Percentiles rank a stretch among this genome's conserved stretches.
phyloP scores from a whole-genome alignment of 2,113 vertebrate species.

The Microtus richardsoni region DNA sequence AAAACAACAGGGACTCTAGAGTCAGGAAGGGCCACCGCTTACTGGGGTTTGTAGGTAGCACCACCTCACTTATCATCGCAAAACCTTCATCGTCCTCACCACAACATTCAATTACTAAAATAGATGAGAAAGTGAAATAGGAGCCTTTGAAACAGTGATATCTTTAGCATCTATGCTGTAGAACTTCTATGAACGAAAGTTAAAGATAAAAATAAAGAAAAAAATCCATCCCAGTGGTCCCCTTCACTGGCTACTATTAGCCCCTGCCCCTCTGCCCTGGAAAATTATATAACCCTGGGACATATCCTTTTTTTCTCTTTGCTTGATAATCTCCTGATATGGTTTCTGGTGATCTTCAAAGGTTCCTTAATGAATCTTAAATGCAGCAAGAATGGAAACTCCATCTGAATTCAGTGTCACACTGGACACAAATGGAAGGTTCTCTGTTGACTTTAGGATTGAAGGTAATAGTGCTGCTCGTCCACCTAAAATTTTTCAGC shows the following conservation, averaged over 20 bases:
- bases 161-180: not conserved
- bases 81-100: not conserved
- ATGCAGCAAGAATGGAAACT: not conserved
- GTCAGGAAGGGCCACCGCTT: not conserved
- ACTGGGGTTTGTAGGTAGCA: not conserved
- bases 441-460: not conserved
- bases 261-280: rapidly evolving
- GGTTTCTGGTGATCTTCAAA: not conserved
- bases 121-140: not conserved
- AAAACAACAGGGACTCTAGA: too few species aligned
- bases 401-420: rapidly evolving
- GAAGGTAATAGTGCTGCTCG: not conserved
- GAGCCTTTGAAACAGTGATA: not conserved
- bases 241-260: not conserved
- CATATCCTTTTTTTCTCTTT: not conserved
- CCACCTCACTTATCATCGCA: not conserved
- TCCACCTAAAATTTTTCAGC: not conserved
- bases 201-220: not conserved
- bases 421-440: not conserved
- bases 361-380: not conserved
- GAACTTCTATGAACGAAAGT: not conserved
- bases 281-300: not conserved
- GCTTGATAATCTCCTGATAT: not conserved
- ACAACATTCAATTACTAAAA: not conserved
- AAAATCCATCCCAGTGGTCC: not conserved